Conservation (phyloP, 2,113 vertebrate genomes). For the Caracal caracal region DNA sequence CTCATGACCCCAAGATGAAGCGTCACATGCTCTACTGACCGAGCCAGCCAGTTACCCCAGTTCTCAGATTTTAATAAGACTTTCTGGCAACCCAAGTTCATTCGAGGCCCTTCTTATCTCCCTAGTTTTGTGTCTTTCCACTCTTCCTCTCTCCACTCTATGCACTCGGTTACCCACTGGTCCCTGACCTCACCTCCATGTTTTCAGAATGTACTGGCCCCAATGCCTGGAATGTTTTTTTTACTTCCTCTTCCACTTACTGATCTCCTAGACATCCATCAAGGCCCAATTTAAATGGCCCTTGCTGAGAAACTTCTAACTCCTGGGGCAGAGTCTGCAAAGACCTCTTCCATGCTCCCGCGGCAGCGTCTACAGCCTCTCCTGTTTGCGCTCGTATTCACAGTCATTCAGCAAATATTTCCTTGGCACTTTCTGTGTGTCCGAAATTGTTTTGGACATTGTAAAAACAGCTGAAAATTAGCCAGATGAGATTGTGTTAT, state of each 20-base stretch:
- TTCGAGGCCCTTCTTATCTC: not conserved
- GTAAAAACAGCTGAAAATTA: slow-evolving; percentile 26
- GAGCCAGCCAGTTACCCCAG: not conserved
- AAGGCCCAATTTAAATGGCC: slow-evolving; percentile 50
- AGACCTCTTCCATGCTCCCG: slow-evolving; percentile 4
- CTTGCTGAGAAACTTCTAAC: slow-evolving; percentile 60
- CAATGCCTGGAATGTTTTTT: slow-evolving; percentile 40
- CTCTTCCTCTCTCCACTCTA: not conserved
- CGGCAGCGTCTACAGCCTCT: slow-evolving; percentile 24
- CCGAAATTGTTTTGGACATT: slow-evolving; percentile 24
- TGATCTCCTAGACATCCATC: slow-evolving; percentile 63
- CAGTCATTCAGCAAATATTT: slow-evolving; percentile 39
- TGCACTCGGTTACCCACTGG: not conserved
- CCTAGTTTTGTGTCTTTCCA: not conserved
- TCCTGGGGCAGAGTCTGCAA: slow-evolving; percentile 16
- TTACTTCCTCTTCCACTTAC: slow-evolving; percentile 32
- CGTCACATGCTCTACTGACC: not conserved
- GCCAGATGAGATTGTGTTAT: not conserved
- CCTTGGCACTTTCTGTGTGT: slow-evolving; percentile 35
- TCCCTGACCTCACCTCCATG: slow-evolving; percentile 27
- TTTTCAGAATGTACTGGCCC: slow-evolving; percentile 67
- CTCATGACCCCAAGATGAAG: not conserved
- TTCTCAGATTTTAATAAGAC: slow-evolving; percentile 26
- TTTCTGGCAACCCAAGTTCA: not conserved
- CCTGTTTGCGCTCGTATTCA: slow-evolving; percentile 3